These are phyloP conservation scores for Drosophila saltans DNA, from an alignment of 1,140 invertebrate genomes.

Conservation along the genomic window DNA sequence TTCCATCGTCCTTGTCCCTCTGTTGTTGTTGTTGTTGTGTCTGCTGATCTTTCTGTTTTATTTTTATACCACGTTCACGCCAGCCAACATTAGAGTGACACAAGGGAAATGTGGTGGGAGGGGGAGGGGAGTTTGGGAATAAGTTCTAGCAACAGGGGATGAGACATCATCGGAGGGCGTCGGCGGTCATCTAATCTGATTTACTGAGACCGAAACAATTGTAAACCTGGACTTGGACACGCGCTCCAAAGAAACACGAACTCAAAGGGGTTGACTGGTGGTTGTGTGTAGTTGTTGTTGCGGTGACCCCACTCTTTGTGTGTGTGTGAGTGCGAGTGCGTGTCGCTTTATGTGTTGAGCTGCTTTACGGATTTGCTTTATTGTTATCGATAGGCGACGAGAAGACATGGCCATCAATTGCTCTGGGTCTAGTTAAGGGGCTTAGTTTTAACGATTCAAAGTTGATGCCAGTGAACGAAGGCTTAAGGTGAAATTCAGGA, in stretches of 20 bases:
- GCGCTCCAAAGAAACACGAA: slow-evolving; percentile 16
- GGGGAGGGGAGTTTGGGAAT: background rate
- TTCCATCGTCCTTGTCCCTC: slow-evolving; percentile 12
- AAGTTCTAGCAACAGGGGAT: no score
- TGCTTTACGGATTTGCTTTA: slow-evolving; percentile 46
- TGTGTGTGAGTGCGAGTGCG: slow-evolving; percentile 26
- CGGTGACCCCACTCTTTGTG: slow-evolving; percentile 5
- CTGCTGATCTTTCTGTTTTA: slow-evolving; percentile 69
- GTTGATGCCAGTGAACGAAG: no score
- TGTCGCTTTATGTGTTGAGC: slow-evolving; percentile 36
- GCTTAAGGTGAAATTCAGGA: no score
- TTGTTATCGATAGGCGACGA: slow-evolving; percentile 31
- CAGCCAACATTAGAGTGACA: background rate
- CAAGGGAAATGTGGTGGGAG: background rate
- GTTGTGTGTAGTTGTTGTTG: slow-evolving; percentile 16
- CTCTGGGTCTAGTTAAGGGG: no score
- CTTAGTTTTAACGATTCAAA: background rate
- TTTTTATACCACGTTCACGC: slow-evolving; percentile 58
- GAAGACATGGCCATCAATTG: background rate
- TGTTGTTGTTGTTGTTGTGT: slow-evolving; percentile 44
- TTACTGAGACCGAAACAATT: slow-evolving; percentile 62
- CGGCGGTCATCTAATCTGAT: slow-evolving; percentile 59
- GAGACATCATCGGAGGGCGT: slow-evolving; percentile 2
- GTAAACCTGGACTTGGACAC: slow-evolving; percentile 65
- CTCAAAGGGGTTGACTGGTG: no score